A percentile compares a stretch with the other conserved stretches of the same genome.
These are phyloP conservation scores for Choloepus hoffmanni DNA, from an alignment of 2,113 vertebrate species.

Conservation along the genomic window DNA sequence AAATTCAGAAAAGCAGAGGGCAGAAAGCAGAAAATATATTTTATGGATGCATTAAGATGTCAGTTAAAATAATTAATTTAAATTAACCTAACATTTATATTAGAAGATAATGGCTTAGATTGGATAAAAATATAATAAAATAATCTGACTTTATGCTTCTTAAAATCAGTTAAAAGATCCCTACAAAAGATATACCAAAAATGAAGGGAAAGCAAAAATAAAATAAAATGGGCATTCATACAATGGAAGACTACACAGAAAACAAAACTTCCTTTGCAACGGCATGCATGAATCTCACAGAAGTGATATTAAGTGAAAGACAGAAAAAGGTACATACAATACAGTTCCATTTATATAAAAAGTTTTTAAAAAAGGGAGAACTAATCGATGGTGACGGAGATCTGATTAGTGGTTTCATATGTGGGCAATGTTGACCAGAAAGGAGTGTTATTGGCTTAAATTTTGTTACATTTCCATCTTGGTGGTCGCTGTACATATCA, in stretches of 20 bases:
- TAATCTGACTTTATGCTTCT: neutral
- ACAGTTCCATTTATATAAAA: neutral
- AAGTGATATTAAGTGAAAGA: neutral
- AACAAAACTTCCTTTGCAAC: neutral
- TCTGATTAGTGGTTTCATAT: neutral
- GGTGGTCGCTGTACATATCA: neutral
- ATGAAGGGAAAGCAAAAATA: neutral
- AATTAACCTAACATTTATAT: neutral
- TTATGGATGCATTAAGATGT: neutral
- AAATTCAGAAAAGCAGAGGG: neutral
- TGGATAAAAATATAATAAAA: neutral
- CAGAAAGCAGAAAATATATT: neutral
- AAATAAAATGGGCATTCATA: neutral
- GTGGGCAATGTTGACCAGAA: neutral
- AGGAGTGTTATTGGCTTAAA: too few species aligned
- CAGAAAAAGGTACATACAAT: neutral
- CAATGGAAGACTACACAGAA: neutral
- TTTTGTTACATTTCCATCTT: fast-evolving
- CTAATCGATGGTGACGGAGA: neutral
- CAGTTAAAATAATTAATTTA: neutral
- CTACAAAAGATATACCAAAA: neutral
- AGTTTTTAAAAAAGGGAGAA: neutral
- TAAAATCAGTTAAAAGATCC: neutral
- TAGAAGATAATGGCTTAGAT: neutral
- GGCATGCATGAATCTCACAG: neutral